A percentile compares a stretch with the other conserved stretches of the same genome.
These are phyloP conservation scores for Phymorhynchus buccinoides DNA, from an alignment of 1,140 invertebrate species.

Conservation along the genomic window DNA sequence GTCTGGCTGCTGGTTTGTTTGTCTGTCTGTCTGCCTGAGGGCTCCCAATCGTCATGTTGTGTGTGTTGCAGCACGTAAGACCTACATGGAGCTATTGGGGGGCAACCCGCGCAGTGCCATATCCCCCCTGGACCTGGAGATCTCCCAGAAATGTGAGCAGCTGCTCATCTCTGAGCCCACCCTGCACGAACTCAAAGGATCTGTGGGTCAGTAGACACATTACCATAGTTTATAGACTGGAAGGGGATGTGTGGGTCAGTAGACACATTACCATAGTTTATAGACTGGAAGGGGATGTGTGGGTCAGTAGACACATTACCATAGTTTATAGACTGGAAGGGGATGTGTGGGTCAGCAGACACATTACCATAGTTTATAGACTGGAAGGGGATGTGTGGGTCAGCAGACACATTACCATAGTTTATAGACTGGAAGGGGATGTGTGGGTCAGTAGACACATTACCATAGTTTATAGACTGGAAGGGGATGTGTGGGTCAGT, in stretches of 20 bases:
- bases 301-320: neutral
- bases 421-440: too few relatives aligned
- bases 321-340: too few relatives aligned
- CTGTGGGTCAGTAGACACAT: constrained; percentile 58
- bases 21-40: too few relatives aligned
- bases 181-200: constrained; percentile 64
- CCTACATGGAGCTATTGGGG: constrained; percentile 67
- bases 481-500: too few relatives aligned
- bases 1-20: too few relatives aligned
- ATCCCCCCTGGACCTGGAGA: constrained; percentile 68
- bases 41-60: too few relatives aligned
- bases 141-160: constrained; percentile 69
- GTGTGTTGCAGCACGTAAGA: constrained; percentile 59
- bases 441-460: too few relatives aligned
- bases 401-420: too few relatives aligned
- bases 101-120: constrained; percentile 66
- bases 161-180: constrained; percentile 65
- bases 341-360: too few relatives aligned
- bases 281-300: neutral
- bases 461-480: too few relatives aligned
- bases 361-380: too few relatives aligned
- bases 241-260: constrained; percentile 62
- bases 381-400: too few relatives aligned
- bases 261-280: neutral
- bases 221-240: neutral